Conservation (phyloP, 2,113 vertebrate species). For the Aptenodytes patagonicus region DNA sequence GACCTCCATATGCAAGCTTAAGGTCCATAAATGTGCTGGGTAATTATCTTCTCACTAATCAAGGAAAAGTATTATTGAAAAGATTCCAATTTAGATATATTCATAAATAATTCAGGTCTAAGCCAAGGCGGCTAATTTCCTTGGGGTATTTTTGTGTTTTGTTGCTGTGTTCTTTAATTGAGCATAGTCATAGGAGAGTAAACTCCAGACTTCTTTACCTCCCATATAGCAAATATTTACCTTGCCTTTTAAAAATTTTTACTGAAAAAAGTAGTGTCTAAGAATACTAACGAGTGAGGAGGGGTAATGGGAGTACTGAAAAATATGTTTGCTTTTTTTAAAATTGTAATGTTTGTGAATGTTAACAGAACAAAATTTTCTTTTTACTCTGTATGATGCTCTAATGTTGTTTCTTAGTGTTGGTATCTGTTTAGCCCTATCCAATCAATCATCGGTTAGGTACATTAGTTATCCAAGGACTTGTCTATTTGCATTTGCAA, state of each 20-base stretch:
- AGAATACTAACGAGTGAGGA: neutral
- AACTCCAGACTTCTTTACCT: slow-evolving; percentile 42
- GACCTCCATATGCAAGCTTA: slow-evolving; percentile 36
- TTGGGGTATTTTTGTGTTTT: slow-evolving; percentile 30
- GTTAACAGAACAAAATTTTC: neutral
- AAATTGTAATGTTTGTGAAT: neutral
- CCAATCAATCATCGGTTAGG: neutral
- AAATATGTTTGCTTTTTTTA: neutral
- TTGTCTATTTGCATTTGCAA: neutral
- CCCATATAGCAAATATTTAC: slow-evolving; percentile 11
- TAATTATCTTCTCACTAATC: slow-evolving; percentile 24
- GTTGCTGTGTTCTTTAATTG: slow-evolving; percentile 66
- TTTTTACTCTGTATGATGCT: neutral
- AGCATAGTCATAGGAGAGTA: slow-evolving; percentile 31
- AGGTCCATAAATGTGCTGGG: neutral
- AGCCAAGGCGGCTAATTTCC: slow-evolving; percentile 60
- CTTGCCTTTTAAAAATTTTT: neutral
- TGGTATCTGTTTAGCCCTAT: neutral
- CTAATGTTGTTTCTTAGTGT: neutral
- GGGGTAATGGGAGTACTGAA: neutral
- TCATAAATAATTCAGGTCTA: slow-evolving; percentile 42
- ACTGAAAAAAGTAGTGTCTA: neutral
- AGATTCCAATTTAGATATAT: slow-evolving; percentile 44
- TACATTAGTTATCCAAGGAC: neutral
- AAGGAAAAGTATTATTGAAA: slow-evolving; percentile 6